Evolutionary conservation across 2,113 vertebrate genomes (phyloP).

Genomic region (sheep (Ovis aries)): DNA sequence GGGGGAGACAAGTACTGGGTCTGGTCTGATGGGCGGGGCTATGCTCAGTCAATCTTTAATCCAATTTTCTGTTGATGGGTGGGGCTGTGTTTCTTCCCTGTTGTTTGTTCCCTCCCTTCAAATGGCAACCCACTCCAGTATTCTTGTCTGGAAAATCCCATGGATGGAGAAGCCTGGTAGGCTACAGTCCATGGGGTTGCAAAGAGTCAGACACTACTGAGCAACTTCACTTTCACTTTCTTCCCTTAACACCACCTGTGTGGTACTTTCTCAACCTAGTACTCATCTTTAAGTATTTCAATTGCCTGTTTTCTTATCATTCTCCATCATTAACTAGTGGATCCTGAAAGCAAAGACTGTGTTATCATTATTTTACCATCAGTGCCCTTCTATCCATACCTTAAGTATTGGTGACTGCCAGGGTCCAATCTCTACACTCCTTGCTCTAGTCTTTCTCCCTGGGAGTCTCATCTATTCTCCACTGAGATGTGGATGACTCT

Average conservation of each 20-base stretch:
- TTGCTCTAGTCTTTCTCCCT: neutral
- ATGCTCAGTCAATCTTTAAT: neutral
- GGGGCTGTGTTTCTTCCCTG: neutral
- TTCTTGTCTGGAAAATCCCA: neutral
- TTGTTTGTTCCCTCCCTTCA: neutral
- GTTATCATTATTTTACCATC: neutral
- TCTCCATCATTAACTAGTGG: neutral
- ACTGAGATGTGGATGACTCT: neutral
- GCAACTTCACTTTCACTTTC: neutral
- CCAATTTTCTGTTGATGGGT: neutral
- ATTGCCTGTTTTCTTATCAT: neutral
- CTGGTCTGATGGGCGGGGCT: neutral
- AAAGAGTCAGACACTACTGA: rapidly evolving
- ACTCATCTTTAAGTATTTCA: neutral
- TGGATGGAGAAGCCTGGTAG: neutral
- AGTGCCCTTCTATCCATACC: neutral
- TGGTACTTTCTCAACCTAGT: neutral
- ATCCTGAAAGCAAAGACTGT: neutral
- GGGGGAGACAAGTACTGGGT: neutral
- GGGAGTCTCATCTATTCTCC: neutral
- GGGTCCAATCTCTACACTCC: neutral
- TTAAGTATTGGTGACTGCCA: neutral
- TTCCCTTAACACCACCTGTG: neutral
- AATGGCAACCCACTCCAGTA: neutral
- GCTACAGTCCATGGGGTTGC: neutral